These are phyloP conservation scores for Danaus chrysippus DNA, from an alignment of 2,888 invertebrate genomes.

Conservation along the genomic window DNA sequence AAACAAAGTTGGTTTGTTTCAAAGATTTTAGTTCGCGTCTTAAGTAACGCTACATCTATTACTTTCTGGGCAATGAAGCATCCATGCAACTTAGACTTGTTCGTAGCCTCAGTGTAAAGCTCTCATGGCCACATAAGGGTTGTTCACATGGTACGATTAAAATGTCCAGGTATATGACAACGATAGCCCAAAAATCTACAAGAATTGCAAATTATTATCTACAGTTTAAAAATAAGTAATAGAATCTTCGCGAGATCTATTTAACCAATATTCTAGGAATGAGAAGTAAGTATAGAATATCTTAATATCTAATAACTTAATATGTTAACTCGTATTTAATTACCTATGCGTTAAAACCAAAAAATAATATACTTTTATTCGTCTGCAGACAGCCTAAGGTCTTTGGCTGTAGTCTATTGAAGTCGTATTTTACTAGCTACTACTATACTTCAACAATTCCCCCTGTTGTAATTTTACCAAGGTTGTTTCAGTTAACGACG, in stretches of 20 bases:
- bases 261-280: too few relatives aligned
- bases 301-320: too few relatives aligned
- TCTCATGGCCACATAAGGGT: conserved; percentile 10
- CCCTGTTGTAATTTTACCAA: conserved; percentile 8
- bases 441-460: conserved; percentile 24
- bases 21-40: conserved; percentile 7
- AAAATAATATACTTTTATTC: neutral
- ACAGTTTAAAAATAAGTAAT: too few relatives aligned
- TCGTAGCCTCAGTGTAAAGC: conserved; percentile 14
- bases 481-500: neutral
- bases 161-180: neutral
- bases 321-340: too few relatives aligned
- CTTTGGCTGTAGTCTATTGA: conserved; percentile 19
- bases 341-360: too few relatives aligned
- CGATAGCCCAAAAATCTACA: too few relatives aligned
- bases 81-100: conserved; percentile 10
- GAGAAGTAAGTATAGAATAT: too few relatives aligned
- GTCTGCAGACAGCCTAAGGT: conserved; percentile 14
- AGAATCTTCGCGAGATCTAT: too few relatives aligned
- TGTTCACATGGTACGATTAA: neutral
- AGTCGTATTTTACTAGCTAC: conserved; percentile 25
- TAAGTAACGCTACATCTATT: neutral
- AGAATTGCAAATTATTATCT: too few relatives aligned
- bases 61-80: conserved; percentile 15
- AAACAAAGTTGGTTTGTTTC: neutral